Percentiles rank a stretch among this genome's conserved stretches.
These are phyloP conservation scores for Lutjanus argentimaculatus DNA, from an alignment of 2,797 vertebrate species.

Conservation along the genomic window DNA sequence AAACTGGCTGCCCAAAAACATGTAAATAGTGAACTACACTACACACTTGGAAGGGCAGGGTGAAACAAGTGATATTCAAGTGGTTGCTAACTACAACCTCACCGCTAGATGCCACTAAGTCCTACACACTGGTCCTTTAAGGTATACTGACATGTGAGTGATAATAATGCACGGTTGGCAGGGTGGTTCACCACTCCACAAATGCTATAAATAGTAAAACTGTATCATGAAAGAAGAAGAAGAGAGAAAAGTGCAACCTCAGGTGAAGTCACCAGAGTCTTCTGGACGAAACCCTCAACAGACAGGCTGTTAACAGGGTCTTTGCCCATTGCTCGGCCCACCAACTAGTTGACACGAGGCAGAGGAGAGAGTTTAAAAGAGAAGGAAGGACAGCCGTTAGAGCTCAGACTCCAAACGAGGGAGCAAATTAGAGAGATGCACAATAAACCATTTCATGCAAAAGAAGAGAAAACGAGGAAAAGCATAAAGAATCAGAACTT, in stretches of 20 bases:
- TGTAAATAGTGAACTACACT: too few species aligned
- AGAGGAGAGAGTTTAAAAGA: conserved; percentile 69
- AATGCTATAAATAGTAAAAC: conserved; percentile 19
- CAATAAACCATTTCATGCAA: conserved; percentile 45
- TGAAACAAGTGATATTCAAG: too few species aligned
- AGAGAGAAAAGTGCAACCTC: conserved; percentile 90
- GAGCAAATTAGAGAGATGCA: conserved; percentile 33
- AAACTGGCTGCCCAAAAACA: too few species aligned
- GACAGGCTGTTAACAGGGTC: conserved; percentile 90
- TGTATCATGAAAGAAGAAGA: conserved; percentile 38
- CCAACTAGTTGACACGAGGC: conserved; percentile 87
- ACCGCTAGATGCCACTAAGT: too few species aligned
- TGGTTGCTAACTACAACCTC: too few species aligned
- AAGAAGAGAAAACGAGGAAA: conserved; percentile 11
- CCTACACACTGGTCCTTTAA: too few species aligned
- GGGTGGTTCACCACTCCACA: conserved; percentile 37
- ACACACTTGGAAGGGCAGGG: too few species aligned
- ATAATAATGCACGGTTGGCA: background rate
- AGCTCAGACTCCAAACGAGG: conserved; percentile 23
- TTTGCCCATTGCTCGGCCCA: conserved; percentile 88
- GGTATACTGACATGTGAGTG: conserved; percentile 7
- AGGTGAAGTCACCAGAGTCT: conserved; percentile 95
- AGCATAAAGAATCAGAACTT: conserved; percentile 16
- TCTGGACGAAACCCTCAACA: conserved; percentile 96
- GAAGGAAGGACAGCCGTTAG: conserved; percentile 77